Base-by-base conservation (phyloP, 2,888 invertebrate species). In the Orthosia cruda region DNA sequence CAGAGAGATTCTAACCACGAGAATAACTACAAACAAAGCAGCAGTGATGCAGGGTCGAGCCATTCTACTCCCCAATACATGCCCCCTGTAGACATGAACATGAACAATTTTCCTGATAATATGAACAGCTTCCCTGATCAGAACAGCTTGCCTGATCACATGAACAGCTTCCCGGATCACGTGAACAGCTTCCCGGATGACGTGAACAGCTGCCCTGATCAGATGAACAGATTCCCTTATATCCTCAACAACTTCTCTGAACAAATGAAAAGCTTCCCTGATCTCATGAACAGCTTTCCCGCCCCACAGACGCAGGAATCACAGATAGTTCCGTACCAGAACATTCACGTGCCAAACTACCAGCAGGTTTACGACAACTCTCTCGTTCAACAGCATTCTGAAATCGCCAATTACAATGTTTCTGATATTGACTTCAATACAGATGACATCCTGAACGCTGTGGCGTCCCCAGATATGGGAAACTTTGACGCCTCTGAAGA, bases 1-100 rank as follows among this genome's bases (percentile, higher is more conserved):
- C 87, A 84, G 7, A 89, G 74, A 66, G 65, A 75, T 23, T 47
- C 77, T 20, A 47, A 70, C 45, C 67, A 50, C 3, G 57, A 63
- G 26, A 32, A 49, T 3, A 40, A 23, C 18, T 13, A 55, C 45
- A 52, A 64, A 16, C 32, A 55, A 59, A 59, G 26, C 49, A 71
- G 32, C 16, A 45, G 49, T 23, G 40, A 40, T 40, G 32, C 32
- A n/a, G 62, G 13, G 3, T 52, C 69, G 3, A 71, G 54, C 15
- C 50, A 57, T n/a, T 54, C 26, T 20, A 71, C 61, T 18, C 66
- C 72, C 1, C 40, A 58, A 18, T 63, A 72, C 18, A 45, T 45
- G n/a, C 49, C 52, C 9, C 3, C 59, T 9, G 18, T 54, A 20
- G 62, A 74, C 5, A n/a, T 26, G 18, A 76, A 55, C 13, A 54